phyloP scores from a whole-genome alignment of 53 echinoderm and acorn worm genomes.

The Temnopleurus reevesii region DNA sequence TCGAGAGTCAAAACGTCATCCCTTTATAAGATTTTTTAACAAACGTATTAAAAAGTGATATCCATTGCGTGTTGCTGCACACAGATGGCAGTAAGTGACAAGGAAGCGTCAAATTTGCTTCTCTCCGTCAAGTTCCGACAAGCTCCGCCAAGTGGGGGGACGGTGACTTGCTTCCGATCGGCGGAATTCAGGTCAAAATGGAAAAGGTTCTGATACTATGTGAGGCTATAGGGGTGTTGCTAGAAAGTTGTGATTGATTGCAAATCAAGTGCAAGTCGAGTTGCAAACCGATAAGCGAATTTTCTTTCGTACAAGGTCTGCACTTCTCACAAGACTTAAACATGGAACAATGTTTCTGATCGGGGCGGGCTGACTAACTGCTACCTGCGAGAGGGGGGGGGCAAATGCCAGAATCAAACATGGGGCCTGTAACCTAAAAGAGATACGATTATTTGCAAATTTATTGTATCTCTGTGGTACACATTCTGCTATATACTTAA shows the following conservation, averaged over 20 bases:
- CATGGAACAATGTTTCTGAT: no score
- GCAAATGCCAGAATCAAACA: no score
- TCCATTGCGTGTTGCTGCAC: background rate
- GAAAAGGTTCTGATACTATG: background rate
- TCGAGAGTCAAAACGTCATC: slow-evolving; percentile 25
- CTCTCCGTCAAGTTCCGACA: background rate
- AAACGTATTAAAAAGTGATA: background rate
- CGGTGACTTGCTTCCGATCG: background rate
- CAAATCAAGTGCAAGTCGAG: background rate
- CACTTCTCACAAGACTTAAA: no score
- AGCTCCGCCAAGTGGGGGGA: background rate
- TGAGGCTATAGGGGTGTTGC: background rate
- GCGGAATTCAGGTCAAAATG: background rate
- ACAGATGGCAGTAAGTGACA: background rate
- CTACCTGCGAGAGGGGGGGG: no score
- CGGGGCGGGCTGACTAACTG: no score
- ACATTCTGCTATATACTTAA: no score
- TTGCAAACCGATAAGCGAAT: background rate
- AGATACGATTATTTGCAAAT: no score
- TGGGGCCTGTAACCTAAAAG: no score
- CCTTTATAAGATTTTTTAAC: background rate
- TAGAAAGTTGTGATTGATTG: background rate
- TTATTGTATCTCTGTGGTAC: no score
- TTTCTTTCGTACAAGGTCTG: background rate
- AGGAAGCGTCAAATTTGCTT: slow-evolving; percentile 41